phyloP scores from a whole-genome alignment of 2,888 invertebrate species.

The Amiota communis region DNA sequence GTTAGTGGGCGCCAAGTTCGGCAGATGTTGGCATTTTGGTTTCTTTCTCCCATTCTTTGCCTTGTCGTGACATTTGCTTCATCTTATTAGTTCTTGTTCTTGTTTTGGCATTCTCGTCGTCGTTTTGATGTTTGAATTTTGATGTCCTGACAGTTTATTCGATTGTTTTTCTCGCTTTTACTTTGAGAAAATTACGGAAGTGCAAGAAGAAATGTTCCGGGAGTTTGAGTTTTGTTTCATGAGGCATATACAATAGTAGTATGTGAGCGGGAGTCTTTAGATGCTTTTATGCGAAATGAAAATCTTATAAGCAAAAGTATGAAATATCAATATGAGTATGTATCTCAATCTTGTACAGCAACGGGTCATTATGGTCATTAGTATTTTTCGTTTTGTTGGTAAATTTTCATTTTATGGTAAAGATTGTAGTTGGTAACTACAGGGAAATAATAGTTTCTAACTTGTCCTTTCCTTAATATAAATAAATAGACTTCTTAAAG shows the following conservation, averaged over 20 bases:
- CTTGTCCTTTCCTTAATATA: no score
- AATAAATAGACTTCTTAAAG: no score
- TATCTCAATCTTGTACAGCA: conserved; percentile 22
- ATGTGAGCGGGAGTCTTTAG: no score
- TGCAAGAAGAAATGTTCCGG: conserved; percentile 42
- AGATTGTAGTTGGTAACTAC: no score
- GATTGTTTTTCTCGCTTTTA: conserved; percentile 67
- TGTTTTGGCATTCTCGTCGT: not conserved
- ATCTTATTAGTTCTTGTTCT: not conserved
- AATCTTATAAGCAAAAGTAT: no score
- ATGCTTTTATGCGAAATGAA: no score
- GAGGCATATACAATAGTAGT: no score
- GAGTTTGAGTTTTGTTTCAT: no score
- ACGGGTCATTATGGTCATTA: not conserved
- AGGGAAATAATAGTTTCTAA: no score
- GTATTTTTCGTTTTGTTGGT: no score
- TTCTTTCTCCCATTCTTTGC: not conserved
- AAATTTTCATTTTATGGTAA: no score
- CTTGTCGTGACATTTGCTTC: conserved; percentile 12
- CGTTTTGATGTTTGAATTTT: conserved; percentile 68
- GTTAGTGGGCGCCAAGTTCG: conserved; percentile 11
- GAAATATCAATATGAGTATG: no score
- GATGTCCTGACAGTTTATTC: conserved; percentile 67
- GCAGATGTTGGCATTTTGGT: conserved; percentile 18
- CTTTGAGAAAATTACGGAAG: conserved; percentile 62